These are phyloP conservation scores for Ia io DNA, from an alignment of 2,113 vertebrate species.

Conservation along the genomic window DNA sequence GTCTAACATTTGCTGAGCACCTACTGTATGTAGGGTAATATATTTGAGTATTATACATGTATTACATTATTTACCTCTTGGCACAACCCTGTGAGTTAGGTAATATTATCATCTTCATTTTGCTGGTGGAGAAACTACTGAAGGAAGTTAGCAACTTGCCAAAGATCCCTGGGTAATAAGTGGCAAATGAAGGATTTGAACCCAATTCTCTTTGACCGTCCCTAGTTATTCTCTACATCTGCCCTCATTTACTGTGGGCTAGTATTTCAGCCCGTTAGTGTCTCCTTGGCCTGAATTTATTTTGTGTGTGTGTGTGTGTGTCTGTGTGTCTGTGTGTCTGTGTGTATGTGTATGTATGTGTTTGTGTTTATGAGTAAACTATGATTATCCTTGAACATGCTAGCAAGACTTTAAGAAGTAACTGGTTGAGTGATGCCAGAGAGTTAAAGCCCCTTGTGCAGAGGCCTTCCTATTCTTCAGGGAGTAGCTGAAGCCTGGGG, in stretches of 20 bases:
- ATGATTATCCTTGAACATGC: not conserved
- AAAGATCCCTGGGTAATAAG: not conserved
- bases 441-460: not conserved
- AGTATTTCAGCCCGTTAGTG: not conserved
- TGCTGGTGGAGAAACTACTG: not conserved
- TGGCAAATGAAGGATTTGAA: not conserved
- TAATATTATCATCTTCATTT: not conserved
- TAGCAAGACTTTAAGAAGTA: not conserved
- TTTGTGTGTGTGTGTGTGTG: not conserved
- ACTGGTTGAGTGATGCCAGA: not conserved
- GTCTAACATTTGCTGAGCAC: not conserved
- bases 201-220: not conserved
- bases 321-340: not conserved
- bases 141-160: not conserved
- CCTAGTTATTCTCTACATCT: not conserved
- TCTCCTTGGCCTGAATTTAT: not conserved
- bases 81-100: not conserved
- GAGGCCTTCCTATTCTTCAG: not conserved
- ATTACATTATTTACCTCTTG: not conserved
- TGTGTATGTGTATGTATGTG: not conserved
- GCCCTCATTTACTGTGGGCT: not conserved
- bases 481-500: not conserved
- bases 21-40: not conserved
- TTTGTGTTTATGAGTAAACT: not conserved
- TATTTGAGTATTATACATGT: not conserved